phyloP scores from a whole-genome alignment of 2,113 vertebrate genomes.

The Eonycteris spelaea region DNA sequence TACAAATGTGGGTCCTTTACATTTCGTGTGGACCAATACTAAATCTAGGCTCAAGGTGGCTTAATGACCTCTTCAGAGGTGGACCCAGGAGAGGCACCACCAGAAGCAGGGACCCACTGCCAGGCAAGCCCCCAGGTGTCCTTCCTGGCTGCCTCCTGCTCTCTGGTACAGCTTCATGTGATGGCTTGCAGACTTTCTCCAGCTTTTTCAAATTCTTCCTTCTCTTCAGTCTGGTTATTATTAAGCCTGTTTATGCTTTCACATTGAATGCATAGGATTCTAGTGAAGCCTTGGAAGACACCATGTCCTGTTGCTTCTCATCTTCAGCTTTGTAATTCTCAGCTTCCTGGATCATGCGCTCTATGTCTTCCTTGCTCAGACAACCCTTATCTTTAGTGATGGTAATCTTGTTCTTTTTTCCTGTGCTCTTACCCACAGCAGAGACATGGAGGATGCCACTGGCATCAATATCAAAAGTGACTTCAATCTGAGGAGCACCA shows the following conservation, averaged over 20 bases:
- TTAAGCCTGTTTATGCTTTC: too few species aligned
- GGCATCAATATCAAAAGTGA: constrained; percentile 74
- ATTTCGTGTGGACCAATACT: constrained; percentile 78
- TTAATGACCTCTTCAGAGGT: constrained; percentile 91
- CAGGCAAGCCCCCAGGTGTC: constrained; percentile 94
- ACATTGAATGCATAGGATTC: too few species aligned
- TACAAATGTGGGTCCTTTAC: constrained; percentile 74
- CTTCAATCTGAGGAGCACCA: constrained; percentile 85
- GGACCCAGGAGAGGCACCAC: constrained; percentile 88
- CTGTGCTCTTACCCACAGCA: constrained; percentile 88
- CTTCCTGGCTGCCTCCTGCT: constrained; percentile 87
- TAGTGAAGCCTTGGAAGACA: too few species aligned
- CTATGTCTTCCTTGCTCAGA: constrained; percentile 95
- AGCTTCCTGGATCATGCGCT: constrained; percentile 96
- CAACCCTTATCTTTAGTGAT: constrained; percentile 97
- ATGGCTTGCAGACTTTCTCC: constrained; percentile 92
- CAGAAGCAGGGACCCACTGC: constrained; percentile 88
- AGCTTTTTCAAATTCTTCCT: constrained; percentile 90
- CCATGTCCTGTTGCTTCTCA: too few species aligned
- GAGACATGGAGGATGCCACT: constrained; percentile 85
- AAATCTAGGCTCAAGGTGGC: neutral
- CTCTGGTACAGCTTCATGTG: constrained; percentile 91
- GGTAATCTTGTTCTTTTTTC: constrained; percentile 93
- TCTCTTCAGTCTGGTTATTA: too few species aligned
- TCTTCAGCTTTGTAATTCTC: constrained; percentile 91